Conservation (phyloP, 1,140 invertebrate species). For the Tribolium castaneum region DNA sequence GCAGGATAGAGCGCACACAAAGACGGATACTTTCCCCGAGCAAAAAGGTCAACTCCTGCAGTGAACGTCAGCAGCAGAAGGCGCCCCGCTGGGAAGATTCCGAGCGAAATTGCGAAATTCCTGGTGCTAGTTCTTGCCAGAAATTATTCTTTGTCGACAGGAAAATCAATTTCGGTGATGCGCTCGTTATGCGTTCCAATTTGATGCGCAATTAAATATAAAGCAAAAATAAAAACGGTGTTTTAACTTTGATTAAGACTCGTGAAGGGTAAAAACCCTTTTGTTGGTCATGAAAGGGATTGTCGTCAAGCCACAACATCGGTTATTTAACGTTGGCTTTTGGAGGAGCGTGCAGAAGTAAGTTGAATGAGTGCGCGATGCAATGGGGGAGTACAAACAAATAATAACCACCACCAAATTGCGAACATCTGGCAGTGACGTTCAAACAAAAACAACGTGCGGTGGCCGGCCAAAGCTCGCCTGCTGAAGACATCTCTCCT, state of each 20-base stretch:
- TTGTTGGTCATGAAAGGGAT: not conserved
- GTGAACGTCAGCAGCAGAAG: conserved; percentile 14
- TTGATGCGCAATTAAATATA: not conserved
- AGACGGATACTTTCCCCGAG: conserved; percentile 15
- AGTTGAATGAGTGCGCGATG: conserved; percentile 35
- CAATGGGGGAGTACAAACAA: conserved; percentile 54
- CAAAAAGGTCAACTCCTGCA: conserved; percentile 13
- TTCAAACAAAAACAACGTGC: conserved; percentile 57
- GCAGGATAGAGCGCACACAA: not conserved
- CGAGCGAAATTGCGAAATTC: conserved; percentile 17
- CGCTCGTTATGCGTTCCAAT: not conserved
- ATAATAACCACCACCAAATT: conserved; percentile 55
- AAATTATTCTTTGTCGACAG: not conserved
- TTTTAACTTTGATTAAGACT: not conserved
- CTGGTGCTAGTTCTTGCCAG: not conserved
- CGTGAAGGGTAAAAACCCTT: not conserved
- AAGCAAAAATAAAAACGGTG: too few relatives aligned
- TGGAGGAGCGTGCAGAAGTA: conserved; percentile 23
- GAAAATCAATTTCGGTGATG: not conserved
- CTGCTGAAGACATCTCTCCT: conserved; percentile 56
- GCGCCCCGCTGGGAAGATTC: not conserved
- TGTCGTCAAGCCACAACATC: not conserved
- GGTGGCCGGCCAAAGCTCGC: conserved; percentile 50
- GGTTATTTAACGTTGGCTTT: conserved; percentile 19
- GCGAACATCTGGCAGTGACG: conserved; percentile 60